Percentiles rank a stretch among this genome's conserved stretches.
Conservation (phyloP, 2,797 vertebrate genomes). For the Phataginus tricuspis region DNA sequence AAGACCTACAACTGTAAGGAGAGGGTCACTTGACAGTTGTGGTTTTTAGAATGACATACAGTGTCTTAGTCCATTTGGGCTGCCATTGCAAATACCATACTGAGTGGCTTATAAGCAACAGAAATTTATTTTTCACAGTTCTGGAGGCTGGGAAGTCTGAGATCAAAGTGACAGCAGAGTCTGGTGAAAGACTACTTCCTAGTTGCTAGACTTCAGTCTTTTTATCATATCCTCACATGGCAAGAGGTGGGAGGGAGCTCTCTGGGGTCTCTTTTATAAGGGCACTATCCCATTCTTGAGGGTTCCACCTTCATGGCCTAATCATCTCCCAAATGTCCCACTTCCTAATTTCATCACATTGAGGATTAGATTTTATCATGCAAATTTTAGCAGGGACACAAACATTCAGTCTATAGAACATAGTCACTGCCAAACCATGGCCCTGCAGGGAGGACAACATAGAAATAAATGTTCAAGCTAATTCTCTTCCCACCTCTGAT, state of each 20-base stretch:
- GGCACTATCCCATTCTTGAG: too few relatives aligned
- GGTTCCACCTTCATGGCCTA: too few relatives aligned
- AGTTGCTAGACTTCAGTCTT: too few relatives aligned
- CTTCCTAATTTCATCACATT: too few relatives aligned
- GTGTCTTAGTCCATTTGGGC: background rate
- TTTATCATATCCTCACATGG: too few relatives aligned
- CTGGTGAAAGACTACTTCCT: background rate
- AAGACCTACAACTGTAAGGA: background rate
- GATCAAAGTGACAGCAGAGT: background rate
- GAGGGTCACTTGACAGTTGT: background rate
- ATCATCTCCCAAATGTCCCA: too few relatives aligned
- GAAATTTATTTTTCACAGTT: background rate
- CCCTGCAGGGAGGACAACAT: background rate
- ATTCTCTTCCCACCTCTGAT: background rate
- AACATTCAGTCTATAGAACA: background rate
- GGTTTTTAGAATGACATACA: background rate
- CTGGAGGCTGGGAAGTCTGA: background rate
- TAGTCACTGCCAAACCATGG: background rate
- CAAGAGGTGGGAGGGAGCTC: background rate
- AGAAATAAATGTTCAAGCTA: background rate
- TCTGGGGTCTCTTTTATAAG: background rate
- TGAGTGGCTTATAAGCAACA: background rate
- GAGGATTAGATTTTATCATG: too few relatives aligned
- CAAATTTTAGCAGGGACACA: too few relatives aligned
- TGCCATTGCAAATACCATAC: background rate